phyloP scores from a whole-genome alignment of 2,113 vertebrate genomes.

The Poeciliopsis occidentalis region DNA sequence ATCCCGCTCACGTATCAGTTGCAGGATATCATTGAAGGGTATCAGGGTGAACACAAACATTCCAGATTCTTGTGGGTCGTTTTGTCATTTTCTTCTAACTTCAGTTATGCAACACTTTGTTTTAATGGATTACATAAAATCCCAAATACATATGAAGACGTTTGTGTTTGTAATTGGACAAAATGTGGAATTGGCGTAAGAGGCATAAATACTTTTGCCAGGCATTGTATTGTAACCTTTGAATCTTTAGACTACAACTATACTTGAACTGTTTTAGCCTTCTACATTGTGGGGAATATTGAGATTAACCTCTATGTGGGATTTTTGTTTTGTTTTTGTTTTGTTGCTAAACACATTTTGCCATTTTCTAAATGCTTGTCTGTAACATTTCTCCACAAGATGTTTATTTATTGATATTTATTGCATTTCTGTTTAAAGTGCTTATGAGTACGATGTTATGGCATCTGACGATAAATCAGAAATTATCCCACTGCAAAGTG shows the following conservation, averaged over 20 bases:
- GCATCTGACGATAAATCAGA: slow-evolving; percentile 37
- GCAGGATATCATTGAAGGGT: not conserved
- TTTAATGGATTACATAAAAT: not conserved
- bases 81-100: not conserved
- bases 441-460: slow-evolving; percentile 23
- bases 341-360: slow-evolving; percentile 44
- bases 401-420: slow-evolving; percentile 80
- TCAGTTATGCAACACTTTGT: not conserved
- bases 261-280: slow-evolving; percentile 77
- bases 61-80: too few relatives aligned
- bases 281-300: slow-evolving; percentile 59
- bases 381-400: slow-evolving; percentile 48
- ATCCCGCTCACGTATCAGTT: too few relatives aligned
- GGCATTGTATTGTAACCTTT: slow-evolving; percentile 39
- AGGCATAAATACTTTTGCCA: not conserved
- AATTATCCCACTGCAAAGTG: slow-evolving; percentile 41
- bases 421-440: slow-evolving; percentile 51
- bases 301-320: slow-evolving; percentile 73
- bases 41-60: not conserved
- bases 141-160: not conserved
- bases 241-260: slow-evolving; percentile 63
- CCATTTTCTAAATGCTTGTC: slow-evolving; percentile 34
- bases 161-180: not conserved
- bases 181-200: not conserved
- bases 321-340: slow-evolving; percentile 47